A percentile compares a stretch with the other conserved stretches of the same genome.
Evolutionary conservation across 2,113 vertebrate species (phyloP).

Genomic region (Gallinago undulata): DNA sequence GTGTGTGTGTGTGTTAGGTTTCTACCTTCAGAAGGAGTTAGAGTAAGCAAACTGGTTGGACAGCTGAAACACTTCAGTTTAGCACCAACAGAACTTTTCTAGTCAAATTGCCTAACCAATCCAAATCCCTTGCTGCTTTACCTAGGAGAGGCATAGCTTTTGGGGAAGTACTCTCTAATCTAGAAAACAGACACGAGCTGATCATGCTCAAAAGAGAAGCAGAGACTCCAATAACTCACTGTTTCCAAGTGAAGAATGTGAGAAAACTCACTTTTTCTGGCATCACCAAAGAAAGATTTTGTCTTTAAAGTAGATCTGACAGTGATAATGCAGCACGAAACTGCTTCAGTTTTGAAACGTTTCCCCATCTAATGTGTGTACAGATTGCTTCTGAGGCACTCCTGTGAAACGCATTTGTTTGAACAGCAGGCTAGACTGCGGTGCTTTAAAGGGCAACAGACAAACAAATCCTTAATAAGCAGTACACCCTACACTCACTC

Average conservation of each 20-base stretch:
- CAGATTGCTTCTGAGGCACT: neutral
- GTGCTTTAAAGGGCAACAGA: neutral
- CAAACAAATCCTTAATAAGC: neutral
- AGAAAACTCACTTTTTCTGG: neutral
- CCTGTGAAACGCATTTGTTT: neutral
- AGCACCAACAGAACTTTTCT: neutral
- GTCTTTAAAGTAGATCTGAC: constrained; percentile 4
- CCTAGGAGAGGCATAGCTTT: neutral
- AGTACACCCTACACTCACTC: neutral
- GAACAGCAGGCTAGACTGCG: neutral
- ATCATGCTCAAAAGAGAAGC: neutral
- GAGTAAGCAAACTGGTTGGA: neutral
- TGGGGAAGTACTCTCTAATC: neutral
- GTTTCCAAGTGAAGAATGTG: neutral
- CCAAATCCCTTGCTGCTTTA: neutral
- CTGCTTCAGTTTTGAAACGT: neutral
- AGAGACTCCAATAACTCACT: neutral
- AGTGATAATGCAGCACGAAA: neutral
- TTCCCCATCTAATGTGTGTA: neutral
- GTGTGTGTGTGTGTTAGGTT: neutral
- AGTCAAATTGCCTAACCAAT: neutral
- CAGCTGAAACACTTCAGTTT: neutral
- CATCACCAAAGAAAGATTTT: neutral
- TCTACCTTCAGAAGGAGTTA: neutral
- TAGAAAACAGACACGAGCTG: neutral